Evolutionary conservation across 1,140 invertebrate species (phyloP).

Genomic region (Psilanteris sp.): DNA sequence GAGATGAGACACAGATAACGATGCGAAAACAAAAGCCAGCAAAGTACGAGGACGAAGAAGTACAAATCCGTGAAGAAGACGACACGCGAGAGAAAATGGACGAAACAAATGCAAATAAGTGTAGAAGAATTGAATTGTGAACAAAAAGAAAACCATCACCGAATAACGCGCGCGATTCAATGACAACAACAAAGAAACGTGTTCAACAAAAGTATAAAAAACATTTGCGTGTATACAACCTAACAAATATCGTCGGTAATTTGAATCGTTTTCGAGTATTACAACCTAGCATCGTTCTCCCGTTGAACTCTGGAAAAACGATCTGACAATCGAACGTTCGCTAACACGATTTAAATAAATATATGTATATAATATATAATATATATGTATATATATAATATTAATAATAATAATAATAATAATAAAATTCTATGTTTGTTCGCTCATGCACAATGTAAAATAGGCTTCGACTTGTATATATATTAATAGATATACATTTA

Average conservation of each 20-base stretch:
- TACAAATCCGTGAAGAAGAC: too few species aligned
- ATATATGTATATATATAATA: too few species aligned
- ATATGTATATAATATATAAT: slow-evolving; percentile 53
- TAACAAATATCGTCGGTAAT: slow-evolving; percentile 57
- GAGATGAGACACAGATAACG: too few species aligned
- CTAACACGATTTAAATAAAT: slow-evolving; percentile 68
- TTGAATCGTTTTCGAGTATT: slow-evolving; percentile 23
- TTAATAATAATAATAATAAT: too few species aligned
- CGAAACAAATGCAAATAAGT: slow-evolving; percentile 74
- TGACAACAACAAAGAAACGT: slow-evolving; percentile 36
- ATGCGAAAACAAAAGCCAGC: too few species aligned
- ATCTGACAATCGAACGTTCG: slow-evolving; percentile 52
- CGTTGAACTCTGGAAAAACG: slow-evolving; percentile 37
- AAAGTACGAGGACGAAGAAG: too few species aligned
- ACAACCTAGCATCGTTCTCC: slow-evolving; percentile 25
- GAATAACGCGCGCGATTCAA: slow-evolving; percentile 14
- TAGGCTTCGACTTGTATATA: slow-evolving; percentile 26
- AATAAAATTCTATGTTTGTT: slow-evolving; percentile 30
- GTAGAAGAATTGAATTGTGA: slow-evolving; percentile 29
- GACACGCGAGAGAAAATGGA: slow-evolving; percentile 5
- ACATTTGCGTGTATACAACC: slow-evolving; percentile 37
- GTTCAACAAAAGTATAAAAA: slow-evolving; percentile 51
- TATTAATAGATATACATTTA: slow-evolving; percentile 31
- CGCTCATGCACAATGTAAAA: slow-evolving; percentile 29
- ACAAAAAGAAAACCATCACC: slow-evolving; percentile 47